Evolutionary conservation across 2,113 vertebrate genomes (phyloP).

Genomic region (Myotis davidii): DNA sequence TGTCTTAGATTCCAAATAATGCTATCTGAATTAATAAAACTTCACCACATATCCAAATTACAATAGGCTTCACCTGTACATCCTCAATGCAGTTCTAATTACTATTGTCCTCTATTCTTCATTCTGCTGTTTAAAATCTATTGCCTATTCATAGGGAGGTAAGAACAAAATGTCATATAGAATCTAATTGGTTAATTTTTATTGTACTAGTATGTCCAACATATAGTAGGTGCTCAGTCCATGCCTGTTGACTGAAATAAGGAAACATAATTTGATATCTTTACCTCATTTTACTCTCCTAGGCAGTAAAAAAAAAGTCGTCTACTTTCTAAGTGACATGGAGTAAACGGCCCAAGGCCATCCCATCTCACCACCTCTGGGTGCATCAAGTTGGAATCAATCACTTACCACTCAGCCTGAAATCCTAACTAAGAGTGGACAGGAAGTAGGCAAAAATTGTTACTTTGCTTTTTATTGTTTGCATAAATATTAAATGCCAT

Average conservation of each 20-base stretch:
- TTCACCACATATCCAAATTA: background rate
- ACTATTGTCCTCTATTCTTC: background rate
- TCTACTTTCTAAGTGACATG: background rate
- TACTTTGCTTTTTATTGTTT: conserved; percentile 68
- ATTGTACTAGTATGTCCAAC: background rate
- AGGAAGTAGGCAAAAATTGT: conserved; percentile 56
- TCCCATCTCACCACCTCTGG: conserved; percentile 28
- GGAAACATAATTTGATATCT: conserved; percentile 5
- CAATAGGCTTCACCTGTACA: background rate
- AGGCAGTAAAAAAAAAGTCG: background rate
- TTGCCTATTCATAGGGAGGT: background rate
- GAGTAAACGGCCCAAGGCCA: background rate
- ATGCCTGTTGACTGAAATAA: background rate
- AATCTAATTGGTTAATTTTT: conserved; percentile 18
- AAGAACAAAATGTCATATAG: background rate
- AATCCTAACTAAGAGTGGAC: conserved; percentile 55
- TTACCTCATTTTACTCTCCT: conserved; percentile 7
- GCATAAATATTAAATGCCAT: conserved; percentile 59
- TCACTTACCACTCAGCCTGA: conserved; percentile 57
- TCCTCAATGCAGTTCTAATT: background rate
- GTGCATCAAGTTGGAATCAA: conserved; percentile 52
- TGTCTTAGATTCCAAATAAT: conserved; percentile 33
- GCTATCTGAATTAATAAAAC: background rate
- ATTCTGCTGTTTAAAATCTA: background rate
- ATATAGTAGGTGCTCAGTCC: background rate